These are phyloP conservation scores for Dendroctonus ponderosae DNA, from an alignment of 1,140 invertebrate genomes.

Conservation along the genomic window DNA sequence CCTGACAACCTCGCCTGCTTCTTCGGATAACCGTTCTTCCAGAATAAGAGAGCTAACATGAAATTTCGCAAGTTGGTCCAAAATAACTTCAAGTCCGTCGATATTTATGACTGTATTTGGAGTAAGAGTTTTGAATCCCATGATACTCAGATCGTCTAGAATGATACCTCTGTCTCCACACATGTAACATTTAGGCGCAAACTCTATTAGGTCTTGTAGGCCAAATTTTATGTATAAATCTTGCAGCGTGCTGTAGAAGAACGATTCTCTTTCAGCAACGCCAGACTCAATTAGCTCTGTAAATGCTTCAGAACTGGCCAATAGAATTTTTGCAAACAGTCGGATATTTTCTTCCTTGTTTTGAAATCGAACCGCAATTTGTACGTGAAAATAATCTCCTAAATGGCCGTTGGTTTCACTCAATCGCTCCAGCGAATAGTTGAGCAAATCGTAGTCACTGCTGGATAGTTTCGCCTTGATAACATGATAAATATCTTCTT, in stretches of 20 bases:
- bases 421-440: conserved; percentile 1
- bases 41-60: conserved; percentile 9
- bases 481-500: conserved; percentile 16
- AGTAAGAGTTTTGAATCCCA: conserved; percentile 4
- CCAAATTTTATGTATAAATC: conserved; percentile 3
- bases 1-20: conserved; percentile 2
- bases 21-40: conserved; percentile 13
- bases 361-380: conserved; percentile 7
- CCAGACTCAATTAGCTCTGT: conserved; percentile 5
- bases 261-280: conserved; percentile 7
- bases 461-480: not conserved
- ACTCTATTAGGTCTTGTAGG: conserved; percentile 9
- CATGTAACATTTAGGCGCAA: conserved; percentile 24
- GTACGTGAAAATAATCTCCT: conserved; percentile 13
- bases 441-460: conserved; percentile 3
- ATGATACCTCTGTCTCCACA: conserved; percentile 4
- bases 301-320: not conserved
- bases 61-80: conserved; percentile 12
- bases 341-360: not conserved
- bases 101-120: conserved; percentile 6
- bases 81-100: conserved; percentile 3
- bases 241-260: conserved; percentile 12
- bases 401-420: conserved; percentile 19
- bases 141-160: conserved; percentile 8
- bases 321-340: conserved; percentile 11